phyloP scores from a whole-genome alignment of 1,140 invertebrate genomes.

The Drepana arcuata region DNA sequence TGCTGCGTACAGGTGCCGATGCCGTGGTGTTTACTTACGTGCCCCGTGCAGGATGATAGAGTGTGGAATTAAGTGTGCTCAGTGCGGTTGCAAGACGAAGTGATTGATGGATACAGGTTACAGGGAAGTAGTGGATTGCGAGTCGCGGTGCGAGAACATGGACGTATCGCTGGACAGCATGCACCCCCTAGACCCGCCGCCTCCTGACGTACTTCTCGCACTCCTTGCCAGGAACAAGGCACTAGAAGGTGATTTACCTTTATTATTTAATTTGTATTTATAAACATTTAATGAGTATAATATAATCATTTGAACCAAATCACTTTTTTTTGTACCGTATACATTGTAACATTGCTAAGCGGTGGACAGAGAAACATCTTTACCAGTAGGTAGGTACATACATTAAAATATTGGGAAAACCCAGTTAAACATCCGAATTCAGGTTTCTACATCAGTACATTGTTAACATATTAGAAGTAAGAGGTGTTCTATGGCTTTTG shows the following conservation, averaged over 20 bases:
- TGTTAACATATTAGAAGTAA: too few relatives aligned
- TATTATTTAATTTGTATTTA: neutral
- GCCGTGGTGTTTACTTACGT: slow-evolving; percentile 7
- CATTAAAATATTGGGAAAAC: too few relatives aligned
- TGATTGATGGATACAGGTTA: slow-evolving; percentile 31
- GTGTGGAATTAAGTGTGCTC: slow-evolving; percentile 31
- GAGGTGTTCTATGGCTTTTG: too few relatives aligned
- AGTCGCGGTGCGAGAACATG: slow-evolving; percentile 36
- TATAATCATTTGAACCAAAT: too few relatives aligned
- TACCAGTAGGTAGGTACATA: too few relatives aligned
- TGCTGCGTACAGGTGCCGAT: slow-evolving; percentile 24
- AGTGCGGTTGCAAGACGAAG: neutral
- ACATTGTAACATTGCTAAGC: too few relatives aligned
- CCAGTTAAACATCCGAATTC: too few relatives aligned
- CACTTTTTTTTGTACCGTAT: too few relatives aligned
- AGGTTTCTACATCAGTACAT: too few relatives aligned
- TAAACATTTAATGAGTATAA: too few relatives aligned
- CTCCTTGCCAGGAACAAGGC: slow-evolving; percentile 89
- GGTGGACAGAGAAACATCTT: too few relatives aligned
- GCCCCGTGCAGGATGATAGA: slow-evolving; percentile 16
- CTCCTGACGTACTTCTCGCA: slow-evolving; percentile 85
- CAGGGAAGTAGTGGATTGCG: slow-evolving; percentile 44
- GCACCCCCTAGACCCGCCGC: slow-evolving; percentile 71
- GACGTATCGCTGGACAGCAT: slow-evolving; percentile 47
- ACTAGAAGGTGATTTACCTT: slow-evolving; percentile 80